phyloP scores from a whole-genome alignment of 2,113 vertebrate genomes.

The Conger conger region DNA sequence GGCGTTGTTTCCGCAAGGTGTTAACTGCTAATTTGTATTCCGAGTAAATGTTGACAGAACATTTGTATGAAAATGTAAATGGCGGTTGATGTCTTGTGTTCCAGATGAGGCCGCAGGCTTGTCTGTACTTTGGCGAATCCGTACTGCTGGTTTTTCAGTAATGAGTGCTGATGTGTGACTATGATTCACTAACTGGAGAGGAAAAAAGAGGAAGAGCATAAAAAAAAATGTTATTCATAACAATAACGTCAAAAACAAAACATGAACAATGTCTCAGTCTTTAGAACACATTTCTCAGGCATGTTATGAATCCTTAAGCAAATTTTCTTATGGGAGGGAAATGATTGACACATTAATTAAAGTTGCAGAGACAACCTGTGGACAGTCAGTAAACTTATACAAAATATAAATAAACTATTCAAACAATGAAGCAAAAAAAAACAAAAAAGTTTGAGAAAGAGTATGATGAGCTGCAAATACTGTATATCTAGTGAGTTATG shows the following conservation, averaged over 20 bases:
- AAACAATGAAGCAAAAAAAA: not conserved
- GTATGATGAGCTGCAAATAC: too few species aligned
- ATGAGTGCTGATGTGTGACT: too few species aligned
- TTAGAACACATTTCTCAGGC: not conserved
- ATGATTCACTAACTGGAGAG: too few species aligned
- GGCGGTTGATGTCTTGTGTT: too few species aligned
- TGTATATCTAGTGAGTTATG: too few species aligned
- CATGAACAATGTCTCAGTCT: not conserved
- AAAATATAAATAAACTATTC: not conserved
- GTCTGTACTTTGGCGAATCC: too few species aligned
- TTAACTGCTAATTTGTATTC: not conserved
- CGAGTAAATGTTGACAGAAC: not conserved
- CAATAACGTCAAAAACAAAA: not conserved
- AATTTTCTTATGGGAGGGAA: not conserved
- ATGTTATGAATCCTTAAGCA: not conserved
- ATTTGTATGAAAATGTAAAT: not conserved
- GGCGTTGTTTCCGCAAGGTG: not conserved
- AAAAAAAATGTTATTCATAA: not conserved
- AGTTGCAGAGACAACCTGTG: not conserved
- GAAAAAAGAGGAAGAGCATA: not conserved
- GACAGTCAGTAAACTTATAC: not conserved
- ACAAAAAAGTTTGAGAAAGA: too few species aligned
- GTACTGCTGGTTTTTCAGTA: too few species aligned
- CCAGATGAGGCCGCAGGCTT: too few species aligned
- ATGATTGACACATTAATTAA: not conserved